These are phyloP conservation scores for Arenicola marina DNA, from an alignment of 2,888 invertebrate genomes.

Conservation along the genomic window DNA sequence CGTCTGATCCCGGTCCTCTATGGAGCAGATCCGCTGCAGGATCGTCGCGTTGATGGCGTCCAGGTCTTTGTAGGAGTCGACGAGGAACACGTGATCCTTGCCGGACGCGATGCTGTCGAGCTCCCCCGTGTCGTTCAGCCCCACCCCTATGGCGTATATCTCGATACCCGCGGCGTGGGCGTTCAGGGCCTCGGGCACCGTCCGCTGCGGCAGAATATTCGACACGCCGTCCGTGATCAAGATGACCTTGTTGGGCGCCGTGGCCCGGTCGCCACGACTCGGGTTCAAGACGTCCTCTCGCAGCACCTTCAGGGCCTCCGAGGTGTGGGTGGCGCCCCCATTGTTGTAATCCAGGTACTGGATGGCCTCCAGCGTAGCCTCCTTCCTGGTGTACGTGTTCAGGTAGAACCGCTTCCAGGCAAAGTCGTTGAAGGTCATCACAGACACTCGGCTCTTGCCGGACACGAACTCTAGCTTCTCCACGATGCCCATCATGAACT, in stretches of 20 bases:
- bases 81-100: slow-evolving; percentile 11
- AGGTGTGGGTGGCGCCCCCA: slow-evolving; percentile 44
- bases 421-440: slow-evolving; percentile 53
- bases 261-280: slow-evolving; percentile 43
- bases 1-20: too few relatives aligned
- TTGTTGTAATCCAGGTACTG: slow-evolving; percentile 39
- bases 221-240: slow-evolving; percentile 51
- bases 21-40: slow-evolving; percentile 7
- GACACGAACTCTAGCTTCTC: slow-evolving; percentile 18
- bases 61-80: slow-evolving; percentile 18
- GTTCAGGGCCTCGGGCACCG: slow-evolving; percentile 15
- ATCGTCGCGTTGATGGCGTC: slow-evolving; percentile 1
- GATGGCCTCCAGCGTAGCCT: slow-evolving; percentile 38
- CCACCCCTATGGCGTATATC: slow-evolving; percentile 28
- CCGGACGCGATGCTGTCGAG: slow-evolving; percentile 13
- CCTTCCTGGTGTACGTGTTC: slow-evolving; percentile 32
- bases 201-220: slow-evolving; percentile 26
- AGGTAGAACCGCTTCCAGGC: slow-evolving; percentile 36
- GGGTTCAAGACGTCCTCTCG: slow-evolving; percentile 42
- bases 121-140: slow-evolving; percentile 8
- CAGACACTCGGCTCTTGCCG: slow-evolving; percentile 39
- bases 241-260: slow-evolving; percentile 40
- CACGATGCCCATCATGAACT: slow-evolving; percentile 14
- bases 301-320: slow-evolving; percentile 41
- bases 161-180: slow-evolving; percentile 19